Evolutionary conservation across 2,797 vertebrate species (phyloP).

Genomic region (Microctenopoma stevenorrisi): DNA sequence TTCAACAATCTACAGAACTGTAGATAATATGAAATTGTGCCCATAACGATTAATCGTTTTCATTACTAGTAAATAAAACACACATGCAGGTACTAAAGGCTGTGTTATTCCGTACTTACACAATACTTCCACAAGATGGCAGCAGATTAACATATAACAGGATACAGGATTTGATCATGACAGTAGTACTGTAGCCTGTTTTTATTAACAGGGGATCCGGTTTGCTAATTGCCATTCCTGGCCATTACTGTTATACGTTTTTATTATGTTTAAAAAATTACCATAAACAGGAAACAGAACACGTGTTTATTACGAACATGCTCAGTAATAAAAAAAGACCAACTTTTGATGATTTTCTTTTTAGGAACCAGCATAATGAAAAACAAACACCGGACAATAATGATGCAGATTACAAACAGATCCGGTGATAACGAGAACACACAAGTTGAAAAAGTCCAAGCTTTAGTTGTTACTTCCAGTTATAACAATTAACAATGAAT

Average conservation of each 20-base stretch:
- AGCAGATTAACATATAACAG: constrained; percentile 29
- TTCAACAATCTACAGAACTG: accelerated
- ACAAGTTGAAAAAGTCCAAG: too few species aligned
- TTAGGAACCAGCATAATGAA: neutral
- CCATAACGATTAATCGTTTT: too few species aligned
- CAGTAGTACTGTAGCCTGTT: neutral
- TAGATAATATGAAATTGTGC: neutral
- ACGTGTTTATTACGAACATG: neutral
- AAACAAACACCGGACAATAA: neutral
- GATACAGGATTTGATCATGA: accelerated
- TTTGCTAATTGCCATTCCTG: neutral
- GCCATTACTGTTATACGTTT: neutral
- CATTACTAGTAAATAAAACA: neutral
- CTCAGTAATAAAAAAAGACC: neutral
- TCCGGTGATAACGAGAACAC: neutral
- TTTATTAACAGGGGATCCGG: too few species aligned
- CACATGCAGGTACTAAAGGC: neutral
- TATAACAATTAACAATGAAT: constrained; percentile 11
- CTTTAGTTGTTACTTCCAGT: neutral
- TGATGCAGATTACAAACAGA: neutral
- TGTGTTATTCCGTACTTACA: constrained; percentile 19
- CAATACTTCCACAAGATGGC: constrained; percentile 62
- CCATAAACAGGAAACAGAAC: neutral
- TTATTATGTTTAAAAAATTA: neutral
- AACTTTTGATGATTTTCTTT: neutral